These are phyloP conservation scores for Pyralis farinalis DNA, from an alignment of 2,888 invertebrate genomes.

Conservation along the genomic window DNA sequence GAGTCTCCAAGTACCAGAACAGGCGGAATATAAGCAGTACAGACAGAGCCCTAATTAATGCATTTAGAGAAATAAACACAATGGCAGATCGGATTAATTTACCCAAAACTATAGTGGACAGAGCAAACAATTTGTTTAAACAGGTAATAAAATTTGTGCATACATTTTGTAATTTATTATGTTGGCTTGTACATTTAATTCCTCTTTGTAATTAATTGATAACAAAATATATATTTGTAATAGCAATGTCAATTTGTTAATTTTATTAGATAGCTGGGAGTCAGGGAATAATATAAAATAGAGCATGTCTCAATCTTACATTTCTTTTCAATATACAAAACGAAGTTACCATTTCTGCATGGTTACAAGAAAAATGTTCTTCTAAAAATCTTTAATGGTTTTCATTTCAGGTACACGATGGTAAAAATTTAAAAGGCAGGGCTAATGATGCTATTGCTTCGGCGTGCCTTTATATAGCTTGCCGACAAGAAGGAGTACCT, in stretches of 20 bases:
- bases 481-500: conserved; percentile 98
- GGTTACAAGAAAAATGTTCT: too few species aligned
- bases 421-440: conserved; percentile 96
- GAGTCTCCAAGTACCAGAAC: conserved; percentile 88
- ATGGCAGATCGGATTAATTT: conserved; percentile 99
- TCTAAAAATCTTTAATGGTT: too few species aligned
- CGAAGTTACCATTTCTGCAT: too few species aligned
- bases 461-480: conserved; percentile 99
- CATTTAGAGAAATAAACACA: conserved; percentile 97
- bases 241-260: too few species aligned
- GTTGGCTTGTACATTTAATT: too few species aligned
- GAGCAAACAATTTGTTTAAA: conserved; percentile 98
- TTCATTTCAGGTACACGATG: conserved; percentile 88
- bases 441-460: conserved; percentile 99
- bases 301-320: too few species aligned
- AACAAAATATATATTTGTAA: too few species aligned
- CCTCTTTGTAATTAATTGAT: too few species aligned
- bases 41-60: conserved; percentile 96
- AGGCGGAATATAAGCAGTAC: conserved; percentile 93
- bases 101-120: conserved; percentile 97
- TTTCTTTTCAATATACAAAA: too few species aligned
- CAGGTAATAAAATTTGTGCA: conserved; percentile 87
- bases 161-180: too few species aligned
- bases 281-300: too few species aligned
- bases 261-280: too few species aligned